phyloP scores from a whole-genome alignment of 2,888 invertebrate genomes.

The Mycalesis mineus region DNA sequence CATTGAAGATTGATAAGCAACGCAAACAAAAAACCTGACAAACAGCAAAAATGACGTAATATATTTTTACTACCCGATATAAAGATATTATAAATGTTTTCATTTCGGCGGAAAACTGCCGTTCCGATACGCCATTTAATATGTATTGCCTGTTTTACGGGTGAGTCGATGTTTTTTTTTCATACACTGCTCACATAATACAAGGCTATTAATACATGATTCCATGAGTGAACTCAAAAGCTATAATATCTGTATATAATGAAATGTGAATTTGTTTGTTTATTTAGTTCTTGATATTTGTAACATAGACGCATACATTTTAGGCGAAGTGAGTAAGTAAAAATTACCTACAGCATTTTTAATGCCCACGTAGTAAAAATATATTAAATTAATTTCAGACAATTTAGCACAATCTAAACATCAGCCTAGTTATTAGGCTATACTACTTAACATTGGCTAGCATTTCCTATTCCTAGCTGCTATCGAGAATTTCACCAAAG shows the following conservation, averaged over 20 bases:
- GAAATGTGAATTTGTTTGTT: too few species aligned
- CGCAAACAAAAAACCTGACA: background rate
- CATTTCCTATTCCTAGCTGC: too few species aligned
- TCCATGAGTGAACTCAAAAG: background rate
- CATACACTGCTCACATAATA: background rate
- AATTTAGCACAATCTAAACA: too few species aligned
- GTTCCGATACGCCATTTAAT: background rate
- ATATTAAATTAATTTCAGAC: too few species aligned
- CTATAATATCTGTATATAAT: background rate
- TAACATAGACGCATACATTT: too few species aligned
- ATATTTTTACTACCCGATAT: background rate
- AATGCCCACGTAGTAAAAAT: too few species aligned
- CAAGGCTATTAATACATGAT: background rate
- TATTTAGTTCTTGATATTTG: too few species aligned
- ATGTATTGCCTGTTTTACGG: slow-evolving; percentile 6
- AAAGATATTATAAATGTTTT: slow-evolving; percentile 7
- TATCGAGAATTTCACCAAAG: too few species aligned
- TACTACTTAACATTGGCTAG: too few species aligned
- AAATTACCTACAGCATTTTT: too few species aligned
- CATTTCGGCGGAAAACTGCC: slow-evolving; percentile 6
- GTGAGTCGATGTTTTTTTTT: slow-evolving; percentile 2
- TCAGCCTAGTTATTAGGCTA: too few species aligned
- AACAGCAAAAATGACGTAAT: background rate
- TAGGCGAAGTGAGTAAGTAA: too few species aligned
- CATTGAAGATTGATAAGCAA: background rate